phyloP scores from a whole-genome alignment of 2,888 invertebrate genomes.

The Minunthozetes semirufus region DNA sequence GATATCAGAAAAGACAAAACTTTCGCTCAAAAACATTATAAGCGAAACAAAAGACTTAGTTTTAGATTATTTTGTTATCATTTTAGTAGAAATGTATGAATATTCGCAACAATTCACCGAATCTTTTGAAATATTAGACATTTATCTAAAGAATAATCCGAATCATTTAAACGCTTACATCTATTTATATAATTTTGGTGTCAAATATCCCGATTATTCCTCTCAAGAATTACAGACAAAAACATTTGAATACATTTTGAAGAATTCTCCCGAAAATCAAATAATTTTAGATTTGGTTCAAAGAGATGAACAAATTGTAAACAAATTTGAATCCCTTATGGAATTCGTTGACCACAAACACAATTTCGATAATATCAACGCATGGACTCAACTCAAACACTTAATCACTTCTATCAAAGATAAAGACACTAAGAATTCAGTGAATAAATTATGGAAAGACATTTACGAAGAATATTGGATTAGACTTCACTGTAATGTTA shows the following conservation, averaged over 20 bases:
- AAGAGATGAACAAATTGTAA: neutral
- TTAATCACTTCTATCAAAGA: neutral
- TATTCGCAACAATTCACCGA: neutral
- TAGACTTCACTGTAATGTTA: neutral
- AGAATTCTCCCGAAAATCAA: neutral
- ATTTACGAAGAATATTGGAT: neutral
- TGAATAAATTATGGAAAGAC: neutral
- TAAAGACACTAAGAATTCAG: neutral
- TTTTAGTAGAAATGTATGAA: neutral
- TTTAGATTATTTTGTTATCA: neutral
- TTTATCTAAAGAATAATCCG: neutral
- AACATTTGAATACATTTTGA: neutral
- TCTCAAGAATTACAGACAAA: neutral
- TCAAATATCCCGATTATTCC: conserved; percentile 6
- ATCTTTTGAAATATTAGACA: neutral
- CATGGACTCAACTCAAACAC: neutral
- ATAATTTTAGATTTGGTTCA: neutral
- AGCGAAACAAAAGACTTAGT: neutral
- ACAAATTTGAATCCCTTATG: neutral
- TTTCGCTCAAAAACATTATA: neutral
- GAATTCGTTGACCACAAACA: neutral
- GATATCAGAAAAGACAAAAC: neutral
- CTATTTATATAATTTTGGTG: conserved; percentile 18
- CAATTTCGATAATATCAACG: neutral
- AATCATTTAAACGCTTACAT: conserved; percentile 1